Evolutionary conservation across 2,113 vertebrate genomes (phyloP), one percentile per base, ranked within the genome.

Genomic region (Bolborhynchus lineola): DNA sequence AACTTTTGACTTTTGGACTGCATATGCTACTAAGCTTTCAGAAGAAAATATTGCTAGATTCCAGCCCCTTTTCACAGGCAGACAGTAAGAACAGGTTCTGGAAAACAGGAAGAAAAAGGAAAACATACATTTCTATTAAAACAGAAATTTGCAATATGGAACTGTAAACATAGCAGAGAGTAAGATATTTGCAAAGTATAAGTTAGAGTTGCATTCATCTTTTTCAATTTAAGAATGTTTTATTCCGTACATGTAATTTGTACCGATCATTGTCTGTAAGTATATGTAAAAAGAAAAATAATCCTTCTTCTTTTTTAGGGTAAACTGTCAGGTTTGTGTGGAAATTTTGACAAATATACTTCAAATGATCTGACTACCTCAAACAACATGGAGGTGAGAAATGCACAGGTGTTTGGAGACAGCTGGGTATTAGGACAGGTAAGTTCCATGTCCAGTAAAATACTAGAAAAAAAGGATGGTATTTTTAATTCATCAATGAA

Each of bases 361-460:
- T 99, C 99, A 93, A 99, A 99, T 92, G 99, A 99, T 93, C 98
- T 99, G 98, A 99, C 99, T 82, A 99, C 99, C 64, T 99, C 99
- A 60, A 99, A 99, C 96, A 99, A 99, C 96, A 98, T 99, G 98
- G 99, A 99, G 97, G 99, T 99, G 95, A 99, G 98, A 98, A 99
- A 99, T 77, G 98, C 99, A 35, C 99, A 99, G 96, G 98, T 99
- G 50, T 99, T 99, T 97, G 99, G 99, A 97, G 98, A 99, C 91
- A 99, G 99, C 94, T 99, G 99, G 99, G 97, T 99, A 35, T 97
- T 99, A 95, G 99, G 99, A 86, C 99, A 99, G 98, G 99, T 99
- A 97, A 96, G 97, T 95, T 33, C 10, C 52, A 68, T 6, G 44
- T 74, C 23, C 41, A 28, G 46, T 18, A 68, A 86, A 62, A 71